These are phyloP conservation scores for Heteronetta atricapilla DNA, from an alignment of 2,113 vertebrate species.

Conservation along the genomic window DNA sequence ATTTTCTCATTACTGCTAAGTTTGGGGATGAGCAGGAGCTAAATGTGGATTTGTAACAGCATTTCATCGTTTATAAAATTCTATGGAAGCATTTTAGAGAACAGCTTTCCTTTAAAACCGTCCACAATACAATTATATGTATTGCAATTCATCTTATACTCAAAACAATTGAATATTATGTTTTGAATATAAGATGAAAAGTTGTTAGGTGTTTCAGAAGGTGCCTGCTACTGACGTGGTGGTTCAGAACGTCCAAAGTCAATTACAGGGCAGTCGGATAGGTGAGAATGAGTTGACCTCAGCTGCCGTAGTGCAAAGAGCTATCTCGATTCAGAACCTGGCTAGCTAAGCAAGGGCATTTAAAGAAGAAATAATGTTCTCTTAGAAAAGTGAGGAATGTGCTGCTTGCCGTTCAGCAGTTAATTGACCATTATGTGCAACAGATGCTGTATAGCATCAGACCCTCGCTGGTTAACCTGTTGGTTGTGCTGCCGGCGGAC, in stretches of 20 bases:
- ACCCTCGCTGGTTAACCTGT: neutral
- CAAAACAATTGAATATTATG: neutral
- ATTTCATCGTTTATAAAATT: too few relatives aligned
- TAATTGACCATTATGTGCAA: conserved; percentile 16
- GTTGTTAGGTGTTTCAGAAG: neutral
- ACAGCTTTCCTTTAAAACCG: neutral
- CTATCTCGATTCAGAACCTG: neutral
- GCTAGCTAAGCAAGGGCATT: neutral
- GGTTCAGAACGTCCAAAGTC: neutral
- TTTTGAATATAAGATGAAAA: neutral
- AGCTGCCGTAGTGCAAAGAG: neutral
- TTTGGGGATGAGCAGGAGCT: neutral
- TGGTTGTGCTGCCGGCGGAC: neutral
- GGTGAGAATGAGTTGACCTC: neutral
- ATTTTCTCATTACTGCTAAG: neutral
- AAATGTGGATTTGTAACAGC: neutral
- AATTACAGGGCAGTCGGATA: neutral
- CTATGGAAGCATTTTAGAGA: neutral
- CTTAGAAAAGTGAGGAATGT: neutral
- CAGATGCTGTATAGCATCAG: neutral
- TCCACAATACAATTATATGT: neutral
- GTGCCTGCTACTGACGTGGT: neutral
- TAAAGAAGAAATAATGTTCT: neutral
- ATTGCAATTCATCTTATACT: too few relatives aligned
- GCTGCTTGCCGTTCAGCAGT: neutral